phyloP scores from a whole-genome alignment of 2,797 vertebrate genomes.

The Heterohyrax brucei region DNA sequence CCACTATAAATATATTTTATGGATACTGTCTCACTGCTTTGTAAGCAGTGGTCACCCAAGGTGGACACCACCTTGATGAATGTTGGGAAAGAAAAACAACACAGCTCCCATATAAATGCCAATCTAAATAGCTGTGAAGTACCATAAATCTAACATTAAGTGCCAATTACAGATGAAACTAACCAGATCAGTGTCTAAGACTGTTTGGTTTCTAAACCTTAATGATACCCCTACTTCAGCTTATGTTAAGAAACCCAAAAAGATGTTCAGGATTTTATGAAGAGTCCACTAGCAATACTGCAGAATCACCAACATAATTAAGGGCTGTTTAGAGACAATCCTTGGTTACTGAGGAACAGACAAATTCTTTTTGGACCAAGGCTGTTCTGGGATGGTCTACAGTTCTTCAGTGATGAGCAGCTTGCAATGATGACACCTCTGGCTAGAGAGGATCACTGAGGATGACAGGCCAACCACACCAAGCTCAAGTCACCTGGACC shows the following conservation, averaged over 20 bases:
- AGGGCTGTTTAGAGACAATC: background rate
- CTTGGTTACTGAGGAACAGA: constrained; percentile 23
- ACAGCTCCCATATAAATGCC: background rate
- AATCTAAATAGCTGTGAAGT: constrained; percentile 34
- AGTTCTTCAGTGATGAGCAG: constrained; percentile 33
- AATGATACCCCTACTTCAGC: background rate
- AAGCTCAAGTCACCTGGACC: background rate
- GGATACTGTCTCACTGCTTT: constrained; percentile 17
- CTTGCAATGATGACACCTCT: background rate
- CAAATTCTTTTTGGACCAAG: background rate
- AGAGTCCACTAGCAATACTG: background rate
- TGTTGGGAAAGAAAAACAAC: background rate
- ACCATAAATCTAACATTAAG: constrained; percentile 28
- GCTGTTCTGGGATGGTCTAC: background rate
- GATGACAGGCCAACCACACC: background rate
- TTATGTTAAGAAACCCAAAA: constrained; percentile 1
- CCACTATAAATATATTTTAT: background rate
- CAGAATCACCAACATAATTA: background rate
- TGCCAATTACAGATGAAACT: constrained; percentile 44
- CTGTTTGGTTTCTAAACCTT: constrained; percentile 35
- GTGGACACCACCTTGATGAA: background rate
- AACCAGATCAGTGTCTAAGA: background rate
- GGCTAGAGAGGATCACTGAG: background rate
- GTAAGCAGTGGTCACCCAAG: constrained; percentile 16
- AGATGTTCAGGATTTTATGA: background rate